A percentile compares a stretch with the other conserved stretches of the same genome.
Conservation (phyloP, 2,113 vertebrate genomes). For the Elgaria multicarinata region DNA sequence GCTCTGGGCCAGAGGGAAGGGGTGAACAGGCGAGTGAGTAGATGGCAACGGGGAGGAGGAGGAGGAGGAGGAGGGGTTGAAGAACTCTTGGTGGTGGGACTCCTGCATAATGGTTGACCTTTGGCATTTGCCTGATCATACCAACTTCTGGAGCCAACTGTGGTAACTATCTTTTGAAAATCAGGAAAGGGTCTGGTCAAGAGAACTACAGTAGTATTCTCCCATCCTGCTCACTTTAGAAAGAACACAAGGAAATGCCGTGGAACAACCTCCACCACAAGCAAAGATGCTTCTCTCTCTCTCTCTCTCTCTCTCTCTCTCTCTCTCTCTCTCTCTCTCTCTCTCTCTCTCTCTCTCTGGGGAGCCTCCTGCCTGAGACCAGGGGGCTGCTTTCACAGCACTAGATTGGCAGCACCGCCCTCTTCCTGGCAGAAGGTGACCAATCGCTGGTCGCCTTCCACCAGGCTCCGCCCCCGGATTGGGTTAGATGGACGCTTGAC, state of each 20-base stretch:
- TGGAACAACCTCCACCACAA: background rate
- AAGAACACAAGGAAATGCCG: background rate
- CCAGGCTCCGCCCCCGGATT: too few relatives aligned
- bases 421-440: too few relatives aligned
- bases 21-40: background rate
- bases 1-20: background rate
- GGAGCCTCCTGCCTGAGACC: background rate
- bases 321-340: too few relatives aligned
- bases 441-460: too few relatives aligned
- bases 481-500: background rate
- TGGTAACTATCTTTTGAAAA: background rate
- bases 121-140: background rate
- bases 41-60: background rate
- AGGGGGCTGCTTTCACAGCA: too few relatives aligned
- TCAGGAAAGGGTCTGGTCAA: too few relatives aligned
- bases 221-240: background rate
- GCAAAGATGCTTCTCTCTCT: background rate
- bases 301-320: too few relatives aligned
- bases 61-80: background rate
- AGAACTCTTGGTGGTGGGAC: background rate
- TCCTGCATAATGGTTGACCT: background rate
- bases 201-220: background rate
- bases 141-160: background rate
- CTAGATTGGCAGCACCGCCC: too few relatives aligned
- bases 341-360: too few relatives aligned